Conservation (phyloP, 2,113 vertebrate genomes). For the Archocentrus centrarchus region DNA sequence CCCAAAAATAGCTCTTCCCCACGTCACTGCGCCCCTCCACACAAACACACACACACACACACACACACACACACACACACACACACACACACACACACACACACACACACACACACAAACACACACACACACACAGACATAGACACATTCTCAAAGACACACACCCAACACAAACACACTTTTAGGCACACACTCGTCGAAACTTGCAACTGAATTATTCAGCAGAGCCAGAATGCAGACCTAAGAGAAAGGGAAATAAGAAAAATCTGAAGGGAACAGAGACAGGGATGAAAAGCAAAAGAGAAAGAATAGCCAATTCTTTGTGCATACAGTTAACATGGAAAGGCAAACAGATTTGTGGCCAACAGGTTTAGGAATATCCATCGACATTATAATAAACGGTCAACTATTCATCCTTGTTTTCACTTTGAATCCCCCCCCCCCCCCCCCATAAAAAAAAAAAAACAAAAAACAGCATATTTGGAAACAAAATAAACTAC, state of each 20-base stretch:
- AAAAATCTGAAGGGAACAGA: slow-evolving; percentile 31
- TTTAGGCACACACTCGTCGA: slow-evolving; percentile 12
- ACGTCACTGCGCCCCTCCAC: slow-evolving; percentile 49
- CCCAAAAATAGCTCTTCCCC: slow-evolving; percentile 66
- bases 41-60: slow-evolving; percentile 29
- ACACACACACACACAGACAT: slow-evolving; percentile 27
- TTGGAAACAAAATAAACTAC: not conserved
- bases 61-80: slow-evolving; percentile 31
- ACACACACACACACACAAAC: slow-evolving; percentile 1
- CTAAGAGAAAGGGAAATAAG: slow-evolving; percentile 52
- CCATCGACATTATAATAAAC: not conserved
- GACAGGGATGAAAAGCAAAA: not conserved
- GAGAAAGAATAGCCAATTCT: not conserved
- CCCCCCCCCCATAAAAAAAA: too few species aligned
- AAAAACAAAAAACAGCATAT: too few species aligned
- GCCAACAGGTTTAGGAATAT: not conserved
- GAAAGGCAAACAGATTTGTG: not conserved
- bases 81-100: not conserved
- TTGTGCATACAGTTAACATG: not conserved
- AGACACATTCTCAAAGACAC: slow-evolving; percentile 30
- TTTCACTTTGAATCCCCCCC: too few species aligned
- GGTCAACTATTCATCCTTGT: not conserved
- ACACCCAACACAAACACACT: slow-evolving; percentile 16
- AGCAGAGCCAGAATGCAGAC: slow-evolving; percentile 59
- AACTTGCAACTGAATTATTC: slow-evolving; percentile 74